phyloP scores from a whole-genome alignment of 2,888 invertebrate genomes.

The Balanococcus diminutus region DNA sequence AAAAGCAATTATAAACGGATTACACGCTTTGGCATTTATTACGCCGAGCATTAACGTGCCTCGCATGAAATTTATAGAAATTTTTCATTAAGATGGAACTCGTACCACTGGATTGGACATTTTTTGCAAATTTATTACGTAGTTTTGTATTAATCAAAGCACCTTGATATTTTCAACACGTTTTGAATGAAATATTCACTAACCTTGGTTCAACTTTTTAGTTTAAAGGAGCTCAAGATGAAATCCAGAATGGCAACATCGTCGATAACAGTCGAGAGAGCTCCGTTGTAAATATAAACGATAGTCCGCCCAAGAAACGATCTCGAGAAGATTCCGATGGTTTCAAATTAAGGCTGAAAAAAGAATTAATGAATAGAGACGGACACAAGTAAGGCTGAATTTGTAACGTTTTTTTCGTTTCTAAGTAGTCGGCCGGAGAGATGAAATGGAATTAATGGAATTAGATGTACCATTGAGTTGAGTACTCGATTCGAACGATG shows the following conservation, averaged over 20 bases:
- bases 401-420: too few relatives aligned
- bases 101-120: not conserved
- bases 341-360: conserved; percentile 78
- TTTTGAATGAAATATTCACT: not conserved
- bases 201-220: conserved; percentile 32
- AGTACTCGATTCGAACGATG: too few relatives aligned
- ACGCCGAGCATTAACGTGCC: conserved; percentile 6
- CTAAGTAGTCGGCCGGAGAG: too few relatives aligned
- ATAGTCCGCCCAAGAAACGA: conserved; percentile 60
- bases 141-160: not conserved
- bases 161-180: not conserved
- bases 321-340: conserved; percentile 76
- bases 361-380: conserved; percentile 84
- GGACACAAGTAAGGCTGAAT: conserved; percentile 72
- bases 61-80: conserved; percentile 3
- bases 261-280: conserved; percentile 51
- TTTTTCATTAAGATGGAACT: conserved; percentile 7
- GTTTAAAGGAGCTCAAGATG: conserved; percentile 53
- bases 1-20: conserved; percentile 38
- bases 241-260: conserved; percentile 48
- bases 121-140: conserved; percentile 3
- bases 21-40: conserved; percentile 13
- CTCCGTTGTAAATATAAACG: conserved; percentile 40
- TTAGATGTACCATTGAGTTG: too few relatives aligned
- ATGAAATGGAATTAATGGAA: too few relatives aligned